Conservation (phyloP, 2,888 invertebrate genomes). For the Lagria hirta region DNA sequence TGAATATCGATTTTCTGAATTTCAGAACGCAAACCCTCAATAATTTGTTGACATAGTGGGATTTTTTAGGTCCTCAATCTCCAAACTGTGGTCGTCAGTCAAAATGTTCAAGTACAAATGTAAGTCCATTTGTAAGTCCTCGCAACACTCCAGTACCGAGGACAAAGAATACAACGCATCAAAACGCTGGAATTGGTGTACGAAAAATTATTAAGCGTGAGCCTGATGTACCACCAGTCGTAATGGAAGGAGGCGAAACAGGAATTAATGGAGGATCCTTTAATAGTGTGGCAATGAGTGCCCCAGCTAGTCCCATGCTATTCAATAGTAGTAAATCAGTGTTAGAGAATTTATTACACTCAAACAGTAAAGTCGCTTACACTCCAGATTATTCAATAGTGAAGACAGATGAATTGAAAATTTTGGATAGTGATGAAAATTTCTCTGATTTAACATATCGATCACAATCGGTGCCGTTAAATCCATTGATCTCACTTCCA, state of each 20-base stretch:
- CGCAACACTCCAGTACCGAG: conserved; percentile 68
- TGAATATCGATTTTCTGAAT: no score
- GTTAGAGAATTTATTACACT: conserved; percentile 56
- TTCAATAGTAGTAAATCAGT: conserved; percentile 38
- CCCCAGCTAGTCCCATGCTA: conserved; percentile 66
- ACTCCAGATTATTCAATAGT: conserved; percentile 56
- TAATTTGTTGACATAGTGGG: no score
- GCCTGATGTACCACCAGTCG: conserved; percentile 39
- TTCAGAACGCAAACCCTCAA: no score
- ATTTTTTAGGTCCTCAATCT: conserved; percentile 70
- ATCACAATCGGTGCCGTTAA: conserved; percentile 76
- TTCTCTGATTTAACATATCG: conserved; percentile 51
- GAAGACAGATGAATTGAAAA: conserved; percentile 64
- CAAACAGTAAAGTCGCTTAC: conserved; percentile 56
- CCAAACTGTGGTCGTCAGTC: conserved; percentile 59
- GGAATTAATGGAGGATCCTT: conserved; percentile 37
- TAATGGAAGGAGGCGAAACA: no score
- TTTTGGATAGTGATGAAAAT: conserved; percentile 59
- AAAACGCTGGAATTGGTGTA: conserved; percentile 52
- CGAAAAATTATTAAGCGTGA: conserved; percentile 44
- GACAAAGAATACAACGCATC: conserved; percentile 61
- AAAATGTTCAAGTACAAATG: conserved; percentile 67
- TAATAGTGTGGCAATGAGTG: conserved; percentile 64
- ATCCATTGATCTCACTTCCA: conserved; percentile 38
- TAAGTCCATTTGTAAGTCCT: conserved; percentile 82